Evolutionary conservation across 1,140 invertebrate genomes (phyloP).

Genomic region (Sarcophaga peregrina): DNA sequence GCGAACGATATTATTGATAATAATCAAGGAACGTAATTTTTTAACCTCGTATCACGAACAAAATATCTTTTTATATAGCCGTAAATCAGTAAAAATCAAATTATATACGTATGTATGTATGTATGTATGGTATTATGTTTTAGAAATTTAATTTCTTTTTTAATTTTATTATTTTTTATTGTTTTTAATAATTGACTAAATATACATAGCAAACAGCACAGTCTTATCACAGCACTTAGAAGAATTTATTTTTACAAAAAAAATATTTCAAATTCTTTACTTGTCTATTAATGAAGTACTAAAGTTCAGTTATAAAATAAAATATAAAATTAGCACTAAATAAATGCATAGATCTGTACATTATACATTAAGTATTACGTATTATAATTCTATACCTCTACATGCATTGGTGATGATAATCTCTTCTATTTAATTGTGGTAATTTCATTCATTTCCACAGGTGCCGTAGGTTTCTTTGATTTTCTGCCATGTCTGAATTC

Average conservation of each 20-base stretch:
- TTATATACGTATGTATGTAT: too few relatives aligned
- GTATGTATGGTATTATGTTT: too few relatives aligned
- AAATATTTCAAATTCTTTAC: not conserved
- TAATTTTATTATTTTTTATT: not conserved
- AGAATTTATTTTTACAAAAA: not conserved
- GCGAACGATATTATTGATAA: too few relatives aligned
- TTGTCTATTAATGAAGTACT: not conserved
- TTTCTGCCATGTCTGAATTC: slow-evolving; percentile 65
- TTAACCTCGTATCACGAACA: too few relatives aligned
- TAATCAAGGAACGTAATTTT: too few relatives aligned
- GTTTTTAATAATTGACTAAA: not conserved
- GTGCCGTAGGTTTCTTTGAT: not conserved
- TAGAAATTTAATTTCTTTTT: not conserved
- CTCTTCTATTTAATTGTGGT: too few relatives aligned
- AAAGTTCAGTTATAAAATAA: not conserved
- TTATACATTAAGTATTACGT: too few relatives aligned
- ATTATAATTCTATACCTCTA: not conserved
- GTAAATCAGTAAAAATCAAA: too few relatives aligned
- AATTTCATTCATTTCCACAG: slow-evolving; percentile 58
- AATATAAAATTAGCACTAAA: not conserved
- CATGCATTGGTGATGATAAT: too few relatives aligned
- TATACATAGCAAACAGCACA: not conserved
- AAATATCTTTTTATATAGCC: too few relatives aligned
- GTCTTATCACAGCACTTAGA: slow-evolving; percentile 24
- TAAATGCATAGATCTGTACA: not conserved